Evolutionary conservation across 2,113 vertebrate genomes (phyloP), one percentile per base, ranked within the genome.

Genomic region (Platichthys stellatus): DNA sequence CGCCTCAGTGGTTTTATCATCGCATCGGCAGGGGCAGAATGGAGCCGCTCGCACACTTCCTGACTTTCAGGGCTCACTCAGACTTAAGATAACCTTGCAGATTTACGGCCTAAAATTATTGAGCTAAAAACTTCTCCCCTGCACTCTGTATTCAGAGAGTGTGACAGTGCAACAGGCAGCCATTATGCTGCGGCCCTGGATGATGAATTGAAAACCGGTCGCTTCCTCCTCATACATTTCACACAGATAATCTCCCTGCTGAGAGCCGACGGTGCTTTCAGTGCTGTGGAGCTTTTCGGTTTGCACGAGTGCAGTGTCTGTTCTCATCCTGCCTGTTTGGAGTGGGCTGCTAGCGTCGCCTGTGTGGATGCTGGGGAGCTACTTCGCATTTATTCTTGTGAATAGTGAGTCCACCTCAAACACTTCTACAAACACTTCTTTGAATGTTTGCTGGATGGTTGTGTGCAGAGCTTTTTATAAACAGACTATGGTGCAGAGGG

Each of bases 1-100:
- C 69, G 83, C 88, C 76, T 88, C 81, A 82, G 80, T 90, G 88
- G 81, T 76, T 93, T 90, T 89, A 91, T 92, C 92, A 90, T 87
- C 90, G 74, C 83, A 88, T 87, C 89, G 75, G 85, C 77, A 63
- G 81, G 81, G 69, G 73, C 80, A 85, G 77, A 91, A 85, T 83
- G 78, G 83, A 89, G 80, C 72, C 63, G 65, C 83, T 90, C 77
- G 21, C 67, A 83, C 85, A 83, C 85, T 80, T 78, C 66, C 75
- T 85, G 83, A 89, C 90, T 92, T 92, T 92, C 87, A 89, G 79
- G 38, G 82, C 86, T 89, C 74, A 47, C 63, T 24, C 77, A 85
- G 78, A 80, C 78, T 82, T 74, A 66, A 86, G 76, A 87, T 88
- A 88, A 92, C 90, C 88, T 93, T 91, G 87, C 83, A 86, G 74